A percentile compares a stretch with the other conserved stretches of the same genome.
These are phyloP conservation scores for Drosophila subsilvestris DNA, from an alignment of 2,888 invertebrate species.

Conservation along the genomic window DNA sequence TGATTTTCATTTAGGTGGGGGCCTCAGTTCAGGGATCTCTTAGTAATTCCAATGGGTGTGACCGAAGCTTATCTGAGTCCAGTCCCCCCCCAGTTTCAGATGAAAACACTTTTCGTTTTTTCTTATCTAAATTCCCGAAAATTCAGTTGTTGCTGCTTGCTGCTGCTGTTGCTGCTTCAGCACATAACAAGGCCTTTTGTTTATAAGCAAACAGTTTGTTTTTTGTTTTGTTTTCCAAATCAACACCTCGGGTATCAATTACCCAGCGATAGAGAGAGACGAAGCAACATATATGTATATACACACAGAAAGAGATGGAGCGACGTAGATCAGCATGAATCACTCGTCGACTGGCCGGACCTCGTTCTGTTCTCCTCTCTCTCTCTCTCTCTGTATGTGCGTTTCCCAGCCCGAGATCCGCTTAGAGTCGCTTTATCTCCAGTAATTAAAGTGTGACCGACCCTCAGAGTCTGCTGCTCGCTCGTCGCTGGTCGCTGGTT, in stretches of 20 bases:
- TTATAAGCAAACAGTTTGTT: slow-evolving; percentile 65
- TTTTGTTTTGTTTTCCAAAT: slow-evolving; percentile 64
- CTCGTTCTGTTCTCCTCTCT: neutral
- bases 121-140: slow-evolving; percentile 76
- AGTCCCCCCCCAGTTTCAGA: slow-evolving; percentile 23
- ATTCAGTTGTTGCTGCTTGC: slow-evolving; percentile 60
- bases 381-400: slow-evolving; percentile 40
- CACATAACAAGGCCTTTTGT: slow-evolving; percentile 63
- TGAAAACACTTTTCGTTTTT: slow-evolving; percentile 53
- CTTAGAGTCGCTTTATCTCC: slow-evolving; percentile 69
- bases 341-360: slow-evolving; percentile 31
- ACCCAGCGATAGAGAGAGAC: slow-evolving; percentile 34
- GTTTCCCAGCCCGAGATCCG: slow-evolving; percentile 63
- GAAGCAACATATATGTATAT: neutral
- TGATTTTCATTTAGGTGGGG: slow-evolving; percentile 41
- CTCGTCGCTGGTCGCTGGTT: neutral
- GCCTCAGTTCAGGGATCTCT: neutral
- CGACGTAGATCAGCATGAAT: slow-evolving; percentile 44
- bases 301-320: neutral
- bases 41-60: slow-evolving; percentile 32
- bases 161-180: slow-evolving; percentile 30
- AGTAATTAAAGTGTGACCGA: slow-evolving; percentile 77
- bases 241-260: slow-evolving; percentile 78
- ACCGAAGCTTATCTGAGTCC: slow-evolving; percentile 41
- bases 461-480: slow-evolving; percentile 15